Percentiles rank a stretch among this genome's conserved stretches.
These are phyloP conservation scores for Ranitomeya variabilis DNA, from an alignment of 2,113 vertebrate species.

Conservation along the genomic window DNA sequence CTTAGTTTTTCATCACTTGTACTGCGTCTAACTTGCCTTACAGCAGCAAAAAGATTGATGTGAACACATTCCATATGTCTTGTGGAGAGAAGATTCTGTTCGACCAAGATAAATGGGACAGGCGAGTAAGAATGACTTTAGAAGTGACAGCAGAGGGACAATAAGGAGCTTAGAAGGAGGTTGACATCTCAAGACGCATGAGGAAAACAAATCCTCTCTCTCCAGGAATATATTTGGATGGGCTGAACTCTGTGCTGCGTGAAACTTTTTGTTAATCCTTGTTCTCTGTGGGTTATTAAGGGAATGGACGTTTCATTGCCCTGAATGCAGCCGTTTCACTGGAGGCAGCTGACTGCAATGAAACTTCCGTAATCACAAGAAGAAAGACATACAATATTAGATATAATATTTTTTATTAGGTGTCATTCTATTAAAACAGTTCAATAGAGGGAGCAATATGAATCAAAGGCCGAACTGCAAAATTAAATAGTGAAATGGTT, in stretches of 20 bases:
- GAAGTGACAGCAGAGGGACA: conserved; percentile 10
- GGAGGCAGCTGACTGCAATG: background rate
- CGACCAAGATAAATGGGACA: conserved; percentile 55
- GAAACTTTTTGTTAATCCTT: background rate
- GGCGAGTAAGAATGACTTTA: conserved; percentile 36
- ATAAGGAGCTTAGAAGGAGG: conserved; percentile 18
- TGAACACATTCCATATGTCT: conserved; percentile 49
- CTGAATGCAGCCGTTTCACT: background rate
- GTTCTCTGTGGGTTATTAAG: conserved; percentile 16
- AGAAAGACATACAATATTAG: background rate
- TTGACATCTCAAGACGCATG: conserved; percentile 29
- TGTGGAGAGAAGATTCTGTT: conserved; percentile 24
- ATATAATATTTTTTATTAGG: background rate
- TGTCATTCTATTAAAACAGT: background rate
- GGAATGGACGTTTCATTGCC: background rate
- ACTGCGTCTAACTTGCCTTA: background rate
- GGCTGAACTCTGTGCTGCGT: background rate
- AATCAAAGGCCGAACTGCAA: background rate
- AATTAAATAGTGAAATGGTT: background rate
- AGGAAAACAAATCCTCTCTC: conserved; percentile 22
- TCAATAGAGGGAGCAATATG: background rate
- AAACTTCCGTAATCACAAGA: background rate
- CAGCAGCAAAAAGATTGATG: conserved; percentile 47
- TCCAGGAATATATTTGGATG: conserved; percentile 21
- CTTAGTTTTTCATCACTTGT: background rate